Conservation (phyloP, 2,888 invertebrate genomes). For the Romanomermis culicivorax region DNA sequence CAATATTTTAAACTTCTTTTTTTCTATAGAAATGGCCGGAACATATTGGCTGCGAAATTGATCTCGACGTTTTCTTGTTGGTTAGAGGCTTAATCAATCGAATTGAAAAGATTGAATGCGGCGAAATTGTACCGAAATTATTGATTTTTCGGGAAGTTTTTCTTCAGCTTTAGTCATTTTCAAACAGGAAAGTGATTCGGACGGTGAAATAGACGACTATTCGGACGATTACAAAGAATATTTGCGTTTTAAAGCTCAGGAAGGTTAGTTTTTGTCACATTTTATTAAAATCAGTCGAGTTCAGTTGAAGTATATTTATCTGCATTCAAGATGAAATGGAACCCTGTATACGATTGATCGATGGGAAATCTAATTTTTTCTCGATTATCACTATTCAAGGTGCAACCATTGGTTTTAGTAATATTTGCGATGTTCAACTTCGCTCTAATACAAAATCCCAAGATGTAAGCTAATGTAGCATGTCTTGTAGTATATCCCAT, state of each 20-base stretch:
- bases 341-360: not conserved
- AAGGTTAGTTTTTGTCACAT: too few relatives aligned
- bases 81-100: not conserved
- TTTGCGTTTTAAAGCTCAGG: too few relatives aligned
- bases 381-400: not conserved
- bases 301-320: too few relatives aligned
- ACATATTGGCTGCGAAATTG: not conserved
- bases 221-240: too few relatives aligned
- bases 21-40: not conserved
- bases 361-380: not conserved
- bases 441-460: conserved; percentile 40
- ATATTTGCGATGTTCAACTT: not conserved
- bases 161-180: too few relatives aligned
- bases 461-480: not conserved
- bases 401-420: not conserved
- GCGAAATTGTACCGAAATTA: too few relatives aligned
- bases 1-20: too few relatives aligned
- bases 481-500: not conserved
- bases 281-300: too few relatives aligned
- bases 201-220: too few relatives aligned
- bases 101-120: not conserved
- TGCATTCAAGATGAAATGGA: conserved; percentile 3
- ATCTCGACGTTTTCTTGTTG: not conserved
- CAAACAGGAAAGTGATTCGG: too few relatives aligned
- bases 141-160: not conserved